Conservation (phyloP, 1,140 invertebrate genomes). For the Sycophaga agraensis region DNA sequence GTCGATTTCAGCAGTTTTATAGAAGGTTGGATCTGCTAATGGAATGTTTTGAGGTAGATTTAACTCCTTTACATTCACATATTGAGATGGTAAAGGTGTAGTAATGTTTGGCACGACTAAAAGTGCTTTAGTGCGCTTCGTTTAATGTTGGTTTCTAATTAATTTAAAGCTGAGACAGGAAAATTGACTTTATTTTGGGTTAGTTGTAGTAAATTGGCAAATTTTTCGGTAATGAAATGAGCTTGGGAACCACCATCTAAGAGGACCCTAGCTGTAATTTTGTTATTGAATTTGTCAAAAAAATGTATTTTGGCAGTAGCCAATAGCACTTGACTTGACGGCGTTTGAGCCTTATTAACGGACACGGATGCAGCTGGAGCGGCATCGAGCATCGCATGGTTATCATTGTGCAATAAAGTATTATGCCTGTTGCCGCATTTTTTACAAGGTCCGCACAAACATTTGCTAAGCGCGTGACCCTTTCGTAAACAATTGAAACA, state of each 20-base stretch:
- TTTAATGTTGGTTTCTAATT: background rate
- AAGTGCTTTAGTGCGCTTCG: no score
- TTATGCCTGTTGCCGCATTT: slow-evolving; percentile 19
- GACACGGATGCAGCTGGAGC: background rate
- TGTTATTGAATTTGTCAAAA: background rate
- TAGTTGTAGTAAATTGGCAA: background rate
- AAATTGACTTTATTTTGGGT: background rate
- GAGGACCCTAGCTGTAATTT: background rate
- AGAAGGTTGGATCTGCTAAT: no score
- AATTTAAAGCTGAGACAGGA: background rate
- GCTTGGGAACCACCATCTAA: background rate
- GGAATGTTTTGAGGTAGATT: no score
- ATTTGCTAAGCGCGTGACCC: background rate
- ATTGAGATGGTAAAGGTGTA: no score
- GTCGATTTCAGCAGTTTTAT: no score
- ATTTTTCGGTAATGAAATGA: background rate
- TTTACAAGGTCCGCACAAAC: background rate
- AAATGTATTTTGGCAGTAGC: background rate
- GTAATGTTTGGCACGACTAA: no score
- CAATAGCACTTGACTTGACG: background rate
- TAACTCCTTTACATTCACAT: no score
- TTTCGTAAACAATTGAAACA: slow-evolving; percentile 23
- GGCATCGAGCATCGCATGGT: background rate
- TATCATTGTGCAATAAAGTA: slow-evolving; percentile 22
- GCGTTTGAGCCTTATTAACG: background rate